Evolutionary conservation across 2,113 vertebrate genomes (phyloP).

Genomic region (Eudyptes chrysolophus): DNA sequence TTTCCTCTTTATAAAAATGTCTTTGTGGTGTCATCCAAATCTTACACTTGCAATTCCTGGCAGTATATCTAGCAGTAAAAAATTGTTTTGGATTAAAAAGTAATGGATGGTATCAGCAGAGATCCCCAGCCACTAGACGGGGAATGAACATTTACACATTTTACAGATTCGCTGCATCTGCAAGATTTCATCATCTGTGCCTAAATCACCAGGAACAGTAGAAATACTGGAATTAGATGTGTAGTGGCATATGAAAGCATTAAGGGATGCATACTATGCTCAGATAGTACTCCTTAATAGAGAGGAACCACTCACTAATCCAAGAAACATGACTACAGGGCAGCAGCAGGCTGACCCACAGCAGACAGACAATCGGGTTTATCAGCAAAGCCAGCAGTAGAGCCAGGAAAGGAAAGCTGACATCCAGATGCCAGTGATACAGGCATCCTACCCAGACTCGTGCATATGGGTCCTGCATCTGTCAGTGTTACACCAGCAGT

Average conservation of each 20-base stretch:
- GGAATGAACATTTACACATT: not conserved
- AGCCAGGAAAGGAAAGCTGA: slow-evolving; percentile 60
- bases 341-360: slow-evolving; percentile 30
- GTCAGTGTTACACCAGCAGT: slow-evolving; percentile 63
- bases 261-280: not conserved
- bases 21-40: not conserved
- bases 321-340: not conserved
- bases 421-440: slow-evolving; percentile 64
- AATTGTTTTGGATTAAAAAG: slow-evolving; percentile 40
- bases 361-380: slow-evolving; percentile 19
- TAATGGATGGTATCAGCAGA: not conserved
- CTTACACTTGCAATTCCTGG: not conserved
- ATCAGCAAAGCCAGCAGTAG: slow-evolving; percentile 49
- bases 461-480: slow-evolving; percentile 73
- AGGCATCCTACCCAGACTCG: slow-evolving; percentile 41
- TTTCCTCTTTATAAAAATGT: slow-evolving; percentile 6
- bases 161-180: not conserved
- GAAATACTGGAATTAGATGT: slow-evolving; percentile 3
- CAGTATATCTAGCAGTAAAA: not conserved
- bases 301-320: not conserved
- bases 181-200: not conserved
- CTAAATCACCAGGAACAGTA: not conserved
- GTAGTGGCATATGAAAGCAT: not conserved
- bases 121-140: not conserved
- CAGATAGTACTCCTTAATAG: not conserved